Percentiles rank a stretch among this genome's conserved stretches.
Conservation (phyloP, 2,888 invertebrate species). For the Proisotoma minuta region DNA sequence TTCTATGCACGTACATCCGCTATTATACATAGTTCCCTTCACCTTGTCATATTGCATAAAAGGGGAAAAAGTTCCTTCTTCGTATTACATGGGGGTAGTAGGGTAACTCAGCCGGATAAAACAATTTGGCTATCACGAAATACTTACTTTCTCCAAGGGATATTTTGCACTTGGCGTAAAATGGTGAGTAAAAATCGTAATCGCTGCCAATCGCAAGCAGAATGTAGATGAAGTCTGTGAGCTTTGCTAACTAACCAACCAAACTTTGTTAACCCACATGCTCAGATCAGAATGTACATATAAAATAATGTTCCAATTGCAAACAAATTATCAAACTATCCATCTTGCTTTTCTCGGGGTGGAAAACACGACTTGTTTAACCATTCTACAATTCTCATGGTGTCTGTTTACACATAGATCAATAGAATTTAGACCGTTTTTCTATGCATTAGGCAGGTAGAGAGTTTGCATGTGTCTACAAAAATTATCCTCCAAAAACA, state of each 20-base stretch:
- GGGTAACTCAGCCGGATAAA: conserved; percentile 4
- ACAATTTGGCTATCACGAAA: conserved; percentile 12
- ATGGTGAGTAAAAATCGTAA: conserved; percentile 25
- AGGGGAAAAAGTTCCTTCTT: too few relatives aligned
- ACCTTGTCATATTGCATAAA: too few relatives aligned
- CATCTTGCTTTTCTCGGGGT: conserved; percentile 2
- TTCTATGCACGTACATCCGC: neutral
- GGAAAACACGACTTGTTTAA: too few relatives aligned
- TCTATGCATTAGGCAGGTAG: too few relatives aligned
- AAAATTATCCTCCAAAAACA: too few relatives aligned
- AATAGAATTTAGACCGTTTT: too few relatives aligned
- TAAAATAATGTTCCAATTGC: neutral
- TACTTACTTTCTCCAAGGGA: neutral
- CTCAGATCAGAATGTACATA: neutral
- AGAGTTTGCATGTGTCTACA: too few relatives aligned
- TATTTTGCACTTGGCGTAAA: neutral
- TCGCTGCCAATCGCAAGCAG: conserved; percentile 23
- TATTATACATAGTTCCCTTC: too few relatives aligned
- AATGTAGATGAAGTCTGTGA: conserved; percentile 22
- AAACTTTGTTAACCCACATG: neutral
- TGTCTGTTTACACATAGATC: too few relatives aligned
- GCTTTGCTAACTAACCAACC: neutral
- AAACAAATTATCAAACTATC: conserved; percentile 7
- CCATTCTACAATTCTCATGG: too few relatives aligned
- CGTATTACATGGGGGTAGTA: neutral